Percentiles rank a stretch among this genome's conserved stretches.
Evolutionary conservation across 2,888 invertebrate genomes (phyloP).

Genomic region (Caenorhabditis wallacei): DNA sequence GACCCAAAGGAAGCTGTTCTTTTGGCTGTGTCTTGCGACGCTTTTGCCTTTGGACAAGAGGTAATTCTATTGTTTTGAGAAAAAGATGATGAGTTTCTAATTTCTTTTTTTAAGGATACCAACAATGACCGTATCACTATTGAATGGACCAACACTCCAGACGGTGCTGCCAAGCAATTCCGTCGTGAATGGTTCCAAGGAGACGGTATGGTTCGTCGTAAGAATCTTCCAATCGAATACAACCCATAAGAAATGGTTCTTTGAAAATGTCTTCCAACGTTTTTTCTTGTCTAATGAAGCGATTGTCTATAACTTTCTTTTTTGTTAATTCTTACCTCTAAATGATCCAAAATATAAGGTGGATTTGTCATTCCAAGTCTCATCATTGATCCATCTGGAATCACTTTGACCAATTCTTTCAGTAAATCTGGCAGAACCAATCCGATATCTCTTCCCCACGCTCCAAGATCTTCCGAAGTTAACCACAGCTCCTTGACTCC

Average conservation of each 20-base stretch:
- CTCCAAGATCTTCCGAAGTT: slow-evolving; percentile 98
- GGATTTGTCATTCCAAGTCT: slow-evolving; percentile 95
- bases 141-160: slow-evolving; percentile 23
- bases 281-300: no score
- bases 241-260: not conserved
- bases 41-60: slow-evolving; percentile 71
- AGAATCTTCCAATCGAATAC: slow-evolving; percentile 10
- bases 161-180: slow-evolving; percentile 18
- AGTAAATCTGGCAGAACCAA: slow-evolving; percentile 89
- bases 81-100: no score
- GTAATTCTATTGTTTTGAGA: no score
- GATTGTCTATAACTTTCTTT: no score
- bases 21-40: slow-evolving; percentile 71
- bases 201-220: slow-evolving; percentile 17
- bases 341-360: slow-evolving; percentile 97
- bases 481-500: slow-evolving; percentile 98
- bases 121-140: slow-evolving; percentile 21
- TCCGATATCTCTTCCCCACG: slow-evolving; percentile 96
- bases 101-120: not conserved
- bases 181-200: slow-evolving; percentile 25
- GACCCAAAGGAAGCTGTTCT: slow-evolving; percentile 77
- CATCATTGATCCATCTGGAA: slow-evolving; percentile 86
- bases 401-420: slow-evolving; percentile 89
- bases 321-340: slow-evolving; percentile 86
- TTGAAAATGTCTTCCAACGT: not conserved